phyloP scores from a whole-genome alignment of 2,113 vertebrate species.

The Chloropsis hardwickii region DNA sequence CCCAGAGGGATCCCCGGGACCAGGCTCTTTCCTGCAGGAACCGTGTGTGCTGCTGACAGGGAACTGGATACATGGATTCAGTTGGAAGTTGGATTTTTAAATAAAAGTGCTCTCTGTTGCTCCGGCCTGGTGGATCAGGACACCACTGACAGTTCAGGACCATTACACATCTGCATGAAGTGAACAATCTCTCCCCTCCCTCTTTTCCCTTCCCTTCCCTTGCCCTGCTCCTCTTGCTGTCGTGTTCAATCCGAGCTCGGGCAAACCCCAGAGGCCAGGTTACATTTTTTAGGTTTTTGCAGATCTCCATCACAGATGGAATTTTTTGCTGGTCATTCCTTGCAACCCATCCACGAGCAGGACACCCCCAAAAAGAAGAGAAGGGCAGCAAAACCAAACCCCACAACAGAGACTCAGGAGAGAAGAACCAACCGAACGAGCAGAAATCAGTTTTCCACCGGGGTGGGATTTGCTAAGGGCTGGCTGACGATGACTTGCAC shows the following conservation, averaged over 20 bases:
- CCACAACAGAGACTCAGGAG: conserved; percentile 47
- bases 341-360: conserved; percentile 68
- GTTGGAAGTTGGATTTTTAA: background rate
- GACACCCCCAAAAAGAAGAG: background rate
- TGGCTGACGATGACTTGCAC: conserved; percentile 98
- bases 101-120: conserved; percentile 67
- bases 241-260: background rate
- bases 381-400: conserved; percentile 64
- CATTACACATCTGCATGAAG: background rate
- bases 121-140: conserved; percentile 18
- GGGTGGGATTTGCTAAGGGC: conserved; percentile 82
- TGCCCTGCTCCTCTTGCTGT: conserved; percentile 12
- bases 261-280: conserved; percentile 31
- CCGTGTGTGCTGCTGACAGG: background rate
- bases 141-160: conserved; percentile 57
- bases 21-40: background rate
- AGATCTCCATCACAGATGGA: conserved; percentile 83
- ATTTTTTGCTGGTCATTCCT: conserved; percentile 74
- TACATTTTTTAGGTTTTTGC: conserved; percentile 24
- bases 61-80: background rate
- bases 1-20: background rate
- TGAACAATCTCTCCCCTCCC: background rate
- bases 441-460: conserved; percentile 83
- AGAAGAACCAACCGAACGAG: background rate
- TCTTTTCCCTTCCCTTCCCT: background rate